Evolutionary conservation across 2,888 invertebrate species (phyloP).

Genomic region (Andrena trimmerana): DNA sequence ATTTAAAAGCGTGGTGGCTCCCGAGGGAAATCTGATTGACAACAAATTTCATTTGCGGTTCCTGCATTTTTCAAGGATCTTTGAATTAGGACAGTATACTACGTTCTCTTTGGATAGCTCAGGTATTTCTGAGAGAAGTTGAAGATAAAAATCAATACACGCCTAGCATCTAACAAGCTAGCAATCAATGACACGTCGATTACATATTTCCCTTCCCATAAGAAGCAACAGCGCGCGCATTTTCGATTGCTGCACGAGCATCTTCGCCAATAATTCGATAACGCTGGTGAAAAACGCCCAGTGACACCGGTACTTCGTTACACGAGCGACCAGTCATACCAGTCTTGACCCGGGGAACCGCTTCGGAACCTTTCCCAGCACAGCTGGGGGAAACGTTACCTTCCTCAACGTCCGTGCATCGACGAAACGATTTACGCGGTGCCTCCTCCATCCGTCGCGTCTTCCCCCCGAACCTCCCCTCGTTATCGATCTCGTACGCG

Average conservation of each 20-base stretch:
- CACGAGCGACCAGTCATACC: constrained; percentile 63
- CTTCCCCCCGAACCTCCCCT: constrained; percentile 27
- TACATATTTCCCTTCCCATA: constrained; percentile 1
- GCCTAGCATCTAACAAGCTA: neutral
- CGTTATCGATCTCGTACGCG: constrained; percentile 71
- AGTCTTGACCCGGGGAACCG: constrained; percentile 64
- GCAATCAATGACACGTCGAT: constrained; percentile 13
- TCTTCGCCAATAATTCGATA: constrained; percentile 58
- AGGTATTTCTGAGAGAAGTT: too few relatives aligned
- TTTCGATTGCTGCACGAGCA: constrained; percentile 21
- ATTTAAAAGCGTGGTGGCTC: neutral
- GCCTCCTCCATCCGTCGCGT: constrained; percentile 47
- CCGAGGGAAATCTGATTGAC: neutral
- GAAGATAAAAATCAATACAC: neutral
- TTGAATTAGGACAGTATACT: too few relatives aligned
- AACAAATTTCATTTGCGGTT: too few relatives aligned
- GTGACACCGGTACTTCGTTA: constrained; percentile 64
- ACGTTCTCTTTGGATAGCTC: too few relatives aligned
- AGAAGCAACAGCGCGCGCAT: neutral
- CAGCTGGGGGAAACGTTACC: constrained; percentile 61
- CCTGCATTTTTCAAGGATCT: too few relatives aligned
- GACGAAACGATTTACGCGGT: constrained; percentile 69
- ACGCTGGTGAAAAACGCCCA: constrained; percentile 40
- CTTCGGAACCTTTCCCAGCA: constrained; percentile 58
- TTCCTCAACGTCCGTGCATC: constrained; percentile 68